Percentiles rank a stretch among this genome's conserved stretches.
Conservation (phyloP, 2,888 invertebrate genomes). For the Liposcelis brunnea region DNA sequence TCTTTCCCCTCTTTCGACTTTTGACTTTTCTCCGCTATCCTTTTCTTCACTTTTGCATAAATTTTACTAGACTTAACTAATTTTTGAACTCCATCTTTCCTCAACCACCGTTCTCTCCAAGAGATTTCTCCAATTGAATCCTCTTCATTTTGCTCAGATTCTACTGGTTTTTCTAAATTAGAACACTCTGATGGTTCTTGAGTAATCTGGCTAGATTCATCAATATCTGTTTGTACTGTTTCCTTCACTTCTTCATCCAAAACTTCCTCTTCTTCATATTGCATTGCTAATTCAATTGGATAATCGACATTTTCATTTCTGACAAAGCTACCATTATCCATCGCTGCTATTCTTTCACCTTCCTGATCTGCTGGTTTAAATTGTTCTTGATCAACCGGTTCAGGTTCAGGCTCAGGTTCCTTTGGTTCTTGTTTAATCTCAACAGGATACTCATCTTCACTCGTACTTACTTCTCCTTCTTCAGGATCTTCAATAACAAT, state of each 20-base stretch:
- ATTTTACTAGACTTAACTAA: constrained; percentile 19
- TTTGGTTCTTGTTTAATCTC: constrained; percentile 9
- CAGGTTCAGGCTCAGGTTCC: constrained; percentile 4
- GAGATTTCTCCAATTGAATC: constrained; percentile 9
- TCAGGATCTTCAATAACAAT: constrained; percentile 7
- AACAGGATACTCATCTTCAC: constrained; percentile 10
- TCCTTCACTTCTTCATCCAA: neutral
- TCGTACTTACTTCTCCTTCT: constrained; percentile 6
- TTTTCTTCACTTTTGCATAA: constrained; percentile 18
- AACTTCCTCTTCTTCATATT: neutral
- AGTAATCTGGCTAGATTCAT: constrained; percentile 7
- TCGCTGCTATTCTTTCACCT: constrained; percentile 8
- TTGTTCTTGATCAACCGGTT: constrained; percentile 7
- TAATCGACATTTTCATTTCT: constrained; percentile 10
- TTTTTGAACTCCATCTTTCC: constrained; percentile 18
- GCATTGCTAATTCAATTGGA: neutral
- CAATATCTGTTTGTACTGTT: constrained; percentile 5
- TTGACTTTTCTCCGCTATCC: constrained; percentile 12
- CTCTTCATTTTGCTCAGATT: neutral
- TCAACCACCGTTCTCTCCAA: constrained; percentile 17
- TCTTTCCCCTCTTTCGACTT: neutral
- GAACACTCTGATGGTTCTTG: constrained; percentile 1
- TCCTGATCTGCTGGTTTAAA: constrained; percentile 8
- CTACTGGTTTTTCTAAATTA: neutral
- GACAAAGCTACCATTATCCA: neutral